phyloP scores from a whole-genome alignment of 2,888 invertebrate genomes.

The Metellina segmentata region DNA sequence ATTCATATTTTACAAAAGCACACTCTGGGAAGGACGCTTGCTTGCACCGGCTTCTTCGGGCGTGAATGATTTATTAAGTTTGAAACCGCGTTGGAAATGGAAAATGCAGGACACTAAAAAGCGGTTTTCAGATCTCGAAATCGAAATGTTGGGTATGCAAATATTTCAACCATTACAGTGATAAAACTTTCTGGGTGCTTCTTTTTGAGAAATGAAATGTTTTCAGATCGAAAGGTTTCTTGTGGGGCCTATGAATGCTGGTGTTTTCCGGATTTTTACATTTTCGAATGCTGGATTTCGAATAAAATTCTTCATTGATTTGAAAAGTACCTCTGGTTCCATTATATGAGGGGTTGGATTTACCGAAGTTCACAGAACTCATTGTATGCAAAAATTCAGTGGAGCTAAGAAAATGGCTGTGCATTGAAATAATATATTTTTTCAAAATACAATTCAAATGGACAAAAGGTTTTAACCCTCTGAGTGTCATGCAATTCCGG shows the following conservation, averaged over 20 bases:
- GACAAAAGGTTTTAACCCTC: too few relatives aligned
- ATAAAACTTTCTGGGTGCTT: neutral
- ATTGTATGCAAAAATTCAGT: too few relatives aligned
- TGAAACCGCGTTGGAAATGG: slow-evolving; percentile 9
- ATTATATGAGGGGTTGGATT: neutral
- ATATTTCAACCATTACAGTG: neutral
- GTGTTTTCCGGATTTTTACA: neutral
- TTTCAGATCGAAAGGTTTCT: neutral
- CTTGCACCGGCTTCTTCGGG: neutral
- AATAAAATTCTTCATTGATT: neutral
- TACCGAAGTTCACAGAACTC: neutral
- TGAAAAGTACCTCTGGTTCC: neutral
- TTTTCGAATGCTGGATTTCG: neutral
- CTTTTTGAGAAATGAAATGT: neutral
- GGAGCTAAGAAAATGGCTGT: too few relatives aligned
- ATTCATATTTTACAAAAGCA: slow-evolving; percentile 31
- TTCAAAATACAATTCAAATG: too few relatives aligned
- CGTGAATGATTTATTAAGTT: slow-evolving; percentile 46
- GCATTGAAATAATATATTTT: too few relatives aligned
- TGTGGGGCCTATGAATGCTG: neutral
- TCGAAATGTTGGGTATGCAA: neutral
- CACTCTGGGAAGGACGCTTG: neutral
- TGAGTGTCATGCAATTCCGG: too few relatives aligned
- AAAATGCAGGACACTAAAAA: neutral
- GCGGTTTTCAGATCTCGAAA: neutral